Conservation (phyloP, 1,140 invertebrate genomes). For the Nephila pilipes region DNA sequence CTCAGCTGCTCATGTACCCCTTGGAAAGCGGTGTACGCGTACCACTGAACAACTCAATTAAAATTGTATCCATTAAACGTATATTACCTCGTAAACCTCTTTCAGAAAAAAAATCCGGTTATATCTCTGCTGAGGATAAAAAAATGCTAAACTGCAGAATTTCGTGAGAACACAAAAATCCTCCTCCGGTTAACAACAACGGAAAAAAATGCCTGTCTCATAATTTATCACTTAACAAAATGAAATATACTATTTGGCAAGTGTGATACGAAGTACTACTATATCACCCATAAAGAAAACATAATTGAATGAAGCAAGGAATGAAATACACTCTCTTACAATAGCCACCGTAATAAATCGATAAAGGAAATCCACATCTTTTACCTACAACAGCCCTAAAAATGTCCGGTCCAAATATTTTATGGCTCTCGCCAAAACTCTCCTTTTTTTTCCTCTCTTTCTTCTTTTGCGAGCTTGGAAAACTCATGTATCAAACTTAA, state of each 20-base stretch:
- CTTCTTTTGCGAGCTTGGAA: background rate
- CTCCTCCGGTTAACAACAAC: background rate
- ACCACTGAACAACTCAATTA: no score
- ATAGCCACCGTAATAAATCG: conserved; percentile 67
- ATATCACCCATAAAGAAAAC: conserved; percentile 18
- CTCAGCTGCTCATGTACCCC: no score
- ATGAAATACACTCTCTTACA: conserved; percentile 4
- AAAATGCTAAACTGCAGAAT: no score
- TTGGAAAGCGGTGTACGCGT: no score
- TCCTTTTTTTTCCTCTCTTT: conserved; percentile 18
- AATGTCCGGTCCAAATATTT: conserved; percentile 75
- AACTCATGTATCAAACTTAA: conserved; percentile 71
- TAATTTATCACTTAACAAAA: conserved; percentile 24
- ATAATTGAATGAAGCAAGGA: conserved; percentile 34
- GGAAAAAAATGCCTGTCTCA: background rate
- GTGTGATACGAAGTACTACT: background rate
- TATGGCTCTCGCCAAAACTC: conserved; percentile 64
- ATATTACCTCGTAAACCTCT: no score
- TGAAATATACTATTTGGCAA: conserved; percentile 1
- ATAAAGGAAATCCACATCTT: conserved; percentile 69
- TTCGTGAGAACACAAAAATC: no score
- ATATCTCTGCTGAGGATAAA: no score
- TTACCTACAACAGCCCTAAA: conserved; percentile 68
- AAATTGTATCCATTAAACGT: no score
- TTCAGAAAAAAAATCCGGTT: no score